Base-by-base conservation (phyloP, 2,113 vertebrate genomes). In the Poicephalus gulielmi region DNA sequence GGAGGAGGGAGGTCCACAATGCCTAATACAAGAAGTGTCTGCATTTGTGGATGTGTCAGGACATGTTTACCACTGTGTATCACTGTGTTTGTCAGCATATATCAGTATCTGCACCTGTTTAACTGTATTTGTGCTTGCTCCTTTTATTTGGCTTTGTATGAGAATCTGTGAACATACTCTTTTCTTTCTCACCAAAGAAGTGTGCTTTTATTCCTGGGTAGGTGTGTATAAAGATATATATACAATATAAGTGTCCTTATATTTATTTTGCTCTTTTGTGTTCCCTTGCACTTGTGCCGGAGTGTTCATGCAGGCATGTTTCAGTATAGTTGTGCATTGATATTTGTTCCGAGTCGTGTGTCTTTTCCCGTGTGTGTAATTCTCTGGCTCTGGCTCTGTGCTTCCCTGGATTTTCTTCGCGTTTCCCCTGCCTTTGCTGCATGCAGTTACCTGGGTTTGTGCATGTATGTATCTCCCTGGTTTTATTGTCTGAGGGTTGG, bases 71-170 rank as follows among this genome's bases (percentile, higher is more conserved):
- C 88, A 16, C 47, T 60, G 47, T 50, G 74, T 41, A 66, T 74
- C 84, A 43, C 63, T 4, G 1, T 85, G 43, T 95, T 94, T 74
- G 86, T 59, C 88, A 88, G 95, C 74, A 37, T 22, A 10, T 24
- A 88, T 33, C 88, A 90, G 25, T 10, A 59, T 18, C 53, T 86
- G 91, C 92, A 96, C 86, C 88, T 96, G 62, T 94, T 96, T 80
- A 44, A 79, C 86, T 64, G 67, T 52, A 43, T 84, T 79, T 49
- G 7, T 3, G 75, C 91, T 62, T 74, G 71, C 47, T 68, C 37
- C 39, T 67, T 66, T 49, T 73, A 70, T 80, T 81, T 46, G 47
- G 52, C 83, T 92, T 78, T 67, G 47, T 39, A 27, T 35, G 20
- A 73, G 41, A 73, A 78, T 69, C 59, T 27, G 25, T 39, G 35